Evolutionary conservation across 2,113 vertebrate genomes (phyloP).

Genomic region (Pycnonotus jocosus): DNA sequence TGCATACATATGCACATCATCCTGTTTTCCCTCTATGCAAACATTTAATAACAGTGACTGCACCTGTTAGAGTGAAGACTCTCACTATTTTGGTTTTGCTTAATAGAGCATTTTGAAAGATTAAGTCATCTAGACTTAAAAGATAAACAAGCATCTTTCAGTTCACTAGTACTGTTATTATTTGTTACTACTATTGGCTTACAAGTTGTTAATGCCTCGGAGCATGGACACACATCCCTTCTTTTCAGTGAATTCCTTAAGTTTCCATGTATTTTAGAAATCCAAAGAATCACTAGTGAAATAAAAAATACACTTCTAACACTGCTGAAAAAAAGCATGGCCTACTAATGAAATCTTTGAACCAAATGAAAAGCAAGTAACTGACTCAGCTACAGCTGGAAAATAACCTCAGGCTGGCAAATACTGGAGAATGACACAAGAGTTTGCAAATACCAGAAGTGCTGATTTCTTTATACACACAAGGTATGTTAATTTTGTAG

Average conservation of each 20-base stretch:
- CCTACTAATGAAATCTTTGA: not conserved
- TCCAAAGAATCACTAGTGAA: not conserved
- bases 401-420: not conserved
- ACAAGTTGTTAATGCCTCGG: not conserved
- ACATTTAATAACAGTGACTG: not conserved
- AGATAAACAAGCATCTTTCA: not conserved
- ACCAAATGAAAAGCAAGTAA: not conserved
- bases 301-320: not conserved
- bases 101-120: not conserved
- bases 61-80: not conserved
- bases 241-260: not conserved
- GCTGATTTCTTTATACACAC: not conserved
- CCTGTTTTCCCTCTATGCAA: not conserved
- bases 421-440: not conserved
- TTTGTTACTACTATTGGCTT: not conserved
- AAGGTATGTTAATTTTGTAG: not conserved
- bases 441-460: not conserved
- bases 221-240: not conserved
- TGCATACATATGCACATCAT: not conserved
- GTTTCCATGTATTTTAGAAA: not conserved
- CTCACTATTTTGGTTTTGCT: not conserved
- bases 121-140: not conserved
- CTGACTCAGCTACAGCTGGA: not conserved
- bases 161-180: not conserved
- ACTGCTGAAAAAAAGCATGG: not conserved